Percentiles rank a stretch among this genome's conserved stretches.
Conservation (phyloP, 2,888 invertebrate species). For the Cryptus armator region DNA sequence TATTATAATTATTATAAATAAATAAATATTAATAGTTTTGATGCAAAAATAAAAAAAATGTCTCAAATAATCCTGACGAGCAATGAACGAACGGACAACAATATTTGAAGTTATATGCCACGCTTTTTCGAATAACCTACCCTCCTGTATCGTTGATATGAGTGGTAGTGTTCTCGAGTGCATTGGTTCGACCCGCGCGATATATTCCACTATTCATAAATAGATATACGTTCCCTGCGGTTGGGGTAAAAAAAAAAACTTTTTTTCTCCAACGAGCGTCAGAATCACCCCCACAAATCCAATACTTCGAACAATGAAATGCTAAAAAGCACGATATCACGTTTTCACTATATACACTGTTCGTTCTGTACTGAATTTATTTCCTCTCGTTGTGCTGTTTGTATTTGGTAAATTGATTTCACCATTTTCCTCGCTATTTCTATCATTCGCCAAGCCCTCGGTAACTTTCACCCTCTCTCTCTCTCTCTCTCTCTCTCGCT, state of each 20-base stretch:
- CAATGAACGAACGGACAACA: constrained; percentile 64
- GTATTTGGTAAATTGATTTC: constrained; percentile 55
- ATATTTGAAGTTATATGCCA: constrained; percentile 82
- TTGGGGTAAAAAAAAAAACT: constrained; percentile 23
- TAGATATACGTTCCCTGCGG: constrained; percentile 38
- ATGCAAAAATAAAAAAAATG: neutral
- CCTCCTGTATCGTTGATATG: constrained; percentile 16
- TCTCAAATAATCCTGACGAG: neutral
- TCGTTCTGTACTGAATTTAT: constrained; percentile 51
- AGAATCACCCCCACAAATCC: constrained; percentile 35
- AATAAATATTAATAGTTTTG: no score
- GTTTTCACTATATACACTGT: constrained; percentile 11
- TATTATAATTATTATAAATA: no score
- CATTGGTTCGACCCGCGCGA: constrained; percentile 14
- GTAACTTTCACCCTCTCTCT: neutral
- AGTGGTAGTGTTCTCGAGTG: constrained; percentile 30
- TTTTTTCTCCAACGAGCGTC: constrained; percentile 17
- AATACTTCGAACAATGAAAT: constrained; percentile 59
- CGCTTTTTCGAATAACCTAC: constrained; percentile 71
- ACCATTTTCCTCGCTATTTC: neutral
- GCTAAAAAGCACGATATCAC: constrained; percentile 48
- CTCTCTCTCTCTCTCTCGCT: no score
- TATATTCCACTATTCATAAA: constrained; percentile 46
- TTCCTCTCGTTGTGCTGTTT: constrained; percentile 22
- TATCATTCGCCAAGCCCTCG: neutral